Base-by-base conservation (phyloP, 1,140 invertebrate species). In the Sesamia nonagrioides region DNA sequence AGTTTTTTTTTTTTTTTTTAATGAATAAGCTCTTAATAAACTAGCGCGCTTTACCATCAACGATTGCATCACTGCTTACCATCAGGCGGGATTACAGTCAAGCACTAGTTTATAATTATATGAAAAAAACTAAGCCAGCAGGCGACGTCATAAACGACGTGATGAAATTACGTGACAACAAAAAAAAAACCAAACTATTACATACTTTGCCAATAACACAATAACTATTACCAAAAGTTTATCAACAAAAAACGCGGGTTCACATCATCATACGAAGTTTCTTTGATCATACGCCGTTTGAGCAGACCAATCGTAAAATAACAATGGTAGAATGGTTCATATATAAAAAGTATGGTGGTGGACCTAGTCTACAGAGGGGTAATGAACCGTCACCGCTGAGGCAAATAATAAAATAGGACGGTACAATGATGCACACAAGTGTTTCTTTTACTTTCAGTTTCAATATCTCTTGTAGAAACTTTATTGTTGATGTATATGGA, bases 371-470 rank as follows among this genome's bases (percentile, higher is more conserved):
- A 63, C 66, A 37, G 17, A 7, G 42, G n/a, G 11, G 40, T 77
- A 77, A 77, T 77, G 74, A 68, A 66, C 45, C 74, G 74, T n/a
- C 74, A 68, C 58, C 52, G 35, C 60, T 52, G 48, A 61, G 48
- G 74, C 61, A 77, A 77, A 77, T 76, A 76, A 76, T 77, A 77
- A 77, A 66, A 77, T 68, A 56, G 74, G 74, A 52, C 74, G 2
- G 74, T 77, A 77, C 74, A 42, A 1, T 66, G n/a, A n/a, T 1
- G 48, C 17, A 21, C 45, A 54, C 3, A 52, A 68, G 40, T 50
- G 9, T 33, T 48, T 68, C n/a, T 33, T 61, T 17, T 37, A 5
- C 6, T 35, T 60, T 60, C 33, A 4, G 17, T 6, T 27, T 13
- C 17, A 50, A 3, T n/a, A 27, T 27, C 3, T 27, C 27, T 1